A percentile compares a stretch with the other conserved stretches of the same genome.
phyloP scores from a whole-genome alignment of 1,140 invertebrate genomes.

The Penaeus indicus region DNA sequence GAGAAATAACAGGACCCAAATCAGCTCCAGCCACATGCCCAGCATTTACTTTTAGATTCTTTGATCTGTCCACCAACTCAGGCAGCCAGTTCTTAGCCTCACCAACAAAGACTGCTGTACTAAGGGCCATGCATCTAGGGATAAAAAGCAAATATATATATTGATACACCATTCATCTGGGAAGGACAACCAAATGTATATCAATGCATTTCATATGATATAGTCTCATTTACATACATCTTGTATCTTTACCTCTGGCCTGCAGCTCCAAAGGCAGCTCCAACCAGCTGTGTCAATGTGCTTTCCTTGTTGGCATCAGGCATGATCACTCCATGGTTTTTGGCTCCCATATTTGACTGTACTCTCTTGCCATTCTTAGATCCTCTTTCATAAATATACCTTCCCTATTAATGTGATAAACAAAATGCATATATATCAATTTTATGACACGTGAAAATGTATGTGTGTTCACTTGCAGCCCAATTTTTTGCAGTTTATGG shows the following conservation, averaged over 20 bases:
- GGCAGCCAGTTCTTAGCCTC: conserved; percentile 95
- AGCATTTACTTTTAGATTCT: conserved; percentile 93
- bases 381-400: conserved; percentile 94
- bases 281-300: conserved; percentile 92
- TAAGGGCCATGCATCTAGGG: conserved; percentile 98
- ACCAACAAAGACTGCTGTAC: conserved; percentile 96
- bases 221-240: too few relatives aligned
- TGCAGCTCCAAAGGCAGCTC: conserved; percentile 93
- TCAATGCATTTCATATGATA: too few relatives aligned
- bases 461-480: not conserved
- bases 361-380: conserved; percentile 93
- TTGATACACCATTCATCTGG: not conserved
- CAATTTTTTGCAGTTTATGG: not conserved
- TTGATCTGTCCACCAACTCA: conserved; percentile 89
- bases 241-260: conserved; percentile 69
- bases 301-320: conserved; percentile 98
- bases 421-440: not conserved
- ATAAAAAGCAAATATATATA: conserved; percentile 67
- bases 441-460: not conserved
- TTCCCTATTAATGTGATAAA: conserved; percentile 88
- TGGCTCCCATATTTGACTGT: conserved; percentile 99
- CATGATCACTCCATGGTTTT: conserved; percentile 98
- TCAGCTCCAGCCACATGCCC: conserved; percentile 88
- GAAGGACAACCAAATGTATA: not conserved
- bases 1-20: conserved; percentile 97